phyloP scores from a whole-genome alignment of 2,113 vertebrate genomes.

The Podarcis cretensis region DNA sequence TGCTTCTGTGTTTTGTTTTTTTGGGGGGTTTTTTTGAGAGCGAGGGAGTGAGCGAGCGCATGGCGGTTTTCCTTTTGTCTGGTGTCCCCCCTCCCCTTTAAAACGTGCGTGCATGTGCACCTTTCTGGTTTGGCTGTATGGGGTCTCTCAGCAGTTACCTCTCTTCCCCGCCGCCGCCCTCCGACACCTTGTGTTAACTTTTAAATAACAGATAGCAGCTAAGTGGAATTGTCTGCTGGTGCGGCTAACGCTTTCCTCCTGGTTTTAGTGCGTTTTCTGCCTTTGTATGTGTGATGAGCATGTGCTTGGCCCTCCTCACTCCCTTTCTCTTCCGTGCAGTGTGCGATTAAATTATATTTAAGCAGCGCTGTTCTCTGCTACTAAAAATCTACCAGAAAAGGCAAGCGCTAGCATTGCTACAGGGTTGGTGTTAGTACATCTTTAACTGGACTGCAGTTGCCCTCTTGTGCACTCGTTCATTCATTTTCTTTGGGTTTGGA shows the following conservation, averaged over 20 bases:
- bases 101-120: neutral
- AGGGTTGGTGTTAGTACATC: conserved; percentile 40
- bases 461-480: neutral
- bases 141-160: neutral
- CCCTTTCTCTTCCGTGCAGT: neutral
- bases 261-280: neutral
- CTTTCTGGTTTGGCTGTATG: neutral
- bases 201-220: neutral
- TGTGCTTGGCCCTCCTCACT: neutral
- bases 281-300: too few relatives aligned
- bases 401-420: neutral
- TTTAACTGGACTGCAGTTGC: conserved; percentile 21
- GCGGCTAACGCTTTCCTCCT: conserved; percentile 21
- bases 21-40: too few relatives aligned
- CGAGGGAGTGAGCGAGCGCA: neutral
- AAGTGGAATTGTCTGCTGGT: conserved; percentile 16
- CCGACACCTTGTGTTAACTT: conserved; percentile 52
- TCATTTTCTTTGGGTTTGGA: neutral
- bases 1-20: neutral
- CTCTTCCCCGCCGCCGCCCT: too few relatives aligned
- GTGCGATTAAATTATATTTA: neutral
- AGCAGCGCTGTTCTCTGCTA: conserved; percentile 18
- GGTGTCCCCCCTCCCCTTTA: neutral
- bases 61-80: conserved; percentile 2
- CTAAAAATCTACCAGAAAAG: conserved; percentile 8